Evolutionary conservation across 2,888 invertebrate species (phyloP).

Genomic region (Lottia gigantea): DNA sequence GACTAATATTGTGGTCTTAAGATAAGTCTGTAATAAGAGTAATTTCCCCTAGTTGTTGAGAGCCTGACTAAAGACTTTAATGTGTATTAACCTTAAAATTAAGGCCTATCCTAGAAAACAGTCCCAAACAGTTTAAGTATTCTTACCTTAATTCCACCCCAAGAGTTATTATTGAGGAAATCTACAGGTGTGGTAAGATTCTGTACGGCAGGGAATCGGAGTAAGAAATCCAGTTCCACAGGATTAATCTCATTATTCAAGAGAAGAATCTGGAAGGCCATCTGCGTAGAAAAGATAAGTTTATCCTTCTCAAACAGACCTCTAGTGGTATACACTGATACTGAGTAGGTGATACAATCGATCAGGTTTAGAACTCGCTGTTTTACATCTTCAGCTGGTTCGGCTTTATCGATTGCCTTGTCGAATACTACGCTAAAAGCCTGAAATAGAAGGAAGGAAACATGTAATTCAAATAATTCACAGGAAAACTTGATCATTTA

Average conservation of each 20-base stretch:
- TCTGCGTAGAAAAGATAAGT: slow-evolving; percentile 93
- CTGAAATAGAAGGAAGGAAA: slow-evolving; percentile 68
- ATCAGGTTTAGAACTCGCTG: slow-evolving; percentile 87
- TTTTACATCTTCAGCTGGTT: slow-evolving; percentile 82
- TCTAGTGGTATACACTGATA: slow-evolving; percentile 92
- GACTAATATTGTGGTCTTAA: too few species aligned
- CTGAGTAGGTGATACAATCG: slow-evolving; percentile 92
- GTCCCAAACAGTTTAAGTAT: too few species aligned
- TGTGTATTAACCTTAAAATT: too few species aligned
- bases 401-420: slow-evolving; percentile 91
- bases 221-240: slow-evolving; percentile 88
- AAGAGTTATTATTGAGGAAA: slow-evolving; percentile 89
- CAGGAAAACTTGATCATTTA: too few species aligned
- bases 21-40: too few species aligned
- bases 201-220: slow-evolving; percentile 91
- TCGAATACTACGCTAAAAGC: slow-evolving; percentile 98
- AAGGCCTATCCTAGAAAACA: too few species aligned
- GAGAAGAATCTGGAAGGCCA: slow-evolving; percentile 92
- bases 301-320: slow-evolving; percentile 97
- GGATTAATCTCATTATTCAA: slow-evolving; percentile 88
- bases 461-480: not conserved
- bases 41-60: too few species aligned
- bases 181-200: slow-evolving; percentile 95
- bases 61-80: too few species aligned
- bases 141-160: slow-evolving; percentile 88